Base-by-base conservation (phyloP, 2,888 invertebrate species). In the Cryptus armator region DNA sequence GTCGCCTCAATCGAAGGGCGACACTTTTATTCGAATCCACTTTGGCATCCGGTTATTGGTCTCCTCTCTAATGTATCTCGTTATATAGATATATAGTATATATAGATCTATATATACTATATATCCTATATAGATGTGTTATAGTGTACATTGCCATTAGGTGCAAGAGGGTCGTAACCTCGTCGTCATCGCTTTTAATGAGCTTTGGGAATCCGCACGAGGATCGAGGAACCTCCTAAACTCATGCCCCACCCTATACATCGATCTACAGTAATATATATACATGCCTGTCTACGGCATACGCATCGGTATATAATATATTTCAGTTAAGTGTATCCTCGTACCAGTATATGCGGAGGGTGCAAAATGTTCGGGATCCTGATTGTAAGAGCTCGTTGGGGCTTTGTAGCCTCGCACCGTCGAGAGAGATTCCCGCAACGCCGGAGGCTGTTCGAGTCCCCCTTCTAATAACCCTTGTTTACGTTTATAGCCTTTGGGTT, bases 401-500 rank as follows among this genome's bases (percentile, higher is more conserved):
- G 59, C 59, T 53, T 53, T 53, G 81, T 81, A 78, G 62, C 81
- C 81, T 81, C 77, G 81, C 81, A 72, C 68, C 59, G 48, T 44
- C 59, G 59, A 62, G 59, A 62, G 81, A 81, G 77, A 72, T 64
- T 80, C 74, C 81, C 81, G 68, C 62, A 64, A 68, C 59, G 62
- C 89, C 88, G 87, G 88, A 89, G 91, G 90, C 90, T 90, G 91
- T 84, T 76, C 64, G 56, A 51, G 59, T 29, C 24, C 51, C 12
- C 53, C 51, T 62, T 87, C 90, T 90, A 92, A 93, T 91, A 91
- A 91, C 91, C 93, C 93, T 93, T 93, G 93, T 93, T 93, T 93
- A 92, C 91, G 92, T 93, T 93, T 93, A 93, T 91, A 89, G 91
- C 91, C 71, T 91, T 89, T 88, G 89, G 91, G 90, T 91, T 92